These are phyloP conservation scores for Syrmaticus mikado DNA, from an alignment of 2,113 vertebrate genomes.

Conservation along the genomic window DNA sequence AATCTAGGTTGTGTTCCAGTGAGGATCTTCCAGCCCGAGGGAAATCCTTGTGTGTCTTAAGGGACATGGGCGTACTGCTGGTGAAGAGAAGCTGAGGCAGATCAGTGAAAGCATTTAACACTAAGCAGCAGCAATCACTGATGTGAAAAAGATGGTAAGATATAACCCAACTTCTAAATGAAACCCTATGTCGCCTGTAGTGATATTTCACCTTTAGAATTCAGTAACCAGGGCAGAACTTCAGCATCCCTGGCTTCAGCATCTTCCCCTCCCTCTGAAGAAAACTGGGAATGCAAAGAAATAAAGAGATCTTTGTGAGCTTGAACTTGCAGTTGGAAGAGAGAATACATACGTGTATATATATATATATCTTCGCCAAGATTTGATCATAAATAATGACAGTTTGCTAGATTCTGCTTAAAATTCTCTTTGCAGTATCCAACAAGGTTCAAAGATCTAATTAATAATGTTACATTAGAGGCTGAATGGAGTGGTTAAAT, in stretches of 20 bases:
- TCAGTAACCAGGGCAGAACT: not conserved
- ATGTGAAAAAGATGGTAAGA: not conserved
- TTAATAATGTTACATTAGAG: not conserved
- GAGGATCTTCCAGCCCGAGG: no score
- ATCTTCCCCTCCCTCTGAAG: not conserved
- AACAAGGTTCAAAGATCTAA: not conserved
- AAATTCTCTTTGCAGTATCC: not conserved
- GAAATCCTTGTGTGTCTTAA: not conserved
- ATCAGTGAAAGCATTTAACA: not conserved
- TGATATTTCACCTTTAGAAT: not conserved
- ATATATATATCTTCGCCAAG: not conserved
- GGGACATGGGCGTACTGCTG: not conserved
- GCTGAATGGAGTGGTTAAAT: not conserved
- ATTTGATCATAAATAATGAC: not conserved
- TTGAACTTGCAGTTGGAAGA: not conserved
- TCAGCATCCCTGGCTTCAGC: not conserved
- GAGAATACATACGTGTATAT: not conserved
- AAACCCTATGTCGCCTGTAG: not conserved
- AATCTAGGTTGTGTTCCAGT: not conserved
- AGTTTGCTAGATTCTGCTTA: not conserved
- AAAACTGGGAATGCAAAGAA: not conserved
- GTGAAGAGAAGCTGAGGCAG: not conserved
- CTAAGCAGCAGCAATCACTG: not conserved
- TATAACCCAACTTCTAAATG: not conserved
- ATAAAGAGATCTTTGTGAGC: not conserved